Base-by-base conservation (phyloP, 2,113 vertebrate genomes). In the Oriolus oriolus region DNA sequence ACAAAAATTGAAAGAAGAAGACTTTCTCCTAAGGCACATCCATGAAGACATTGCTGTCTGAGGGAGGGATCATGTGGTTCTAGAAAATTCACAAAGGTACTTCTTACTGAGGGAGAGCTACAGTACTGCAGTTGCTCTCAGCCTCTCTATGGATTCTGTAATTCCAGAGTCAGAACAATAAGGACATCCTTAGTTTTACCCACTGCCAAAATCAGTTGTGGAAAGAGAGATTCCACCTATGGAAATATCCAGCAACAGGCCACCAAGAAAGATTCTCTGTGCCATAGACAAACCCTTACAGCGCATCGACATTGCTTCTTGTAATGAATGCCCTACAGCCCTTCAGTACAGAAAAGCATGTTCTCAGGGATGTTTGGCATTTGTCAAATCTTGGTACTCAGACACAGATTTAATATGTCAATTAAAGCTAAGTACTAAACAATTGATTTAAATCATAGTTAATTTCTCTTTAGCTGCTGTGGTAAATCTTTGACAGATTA, bases 391-490 rank as follows among this genome's bases (percentile, higher is more conserved):
- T 87, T 78, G 35, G 84, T 96, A 59, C 57, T 94, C 74, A 78
- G 89, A 83, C 69, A 84, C 78, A 92, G 56, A 95, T 91, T 95
- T 92, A 94, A 87, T 17, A 6, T 81, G 69, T 94, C 88, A 93
- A 85, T 96, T 97, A 93, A 71, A 91, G 63, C 64, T 93, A 95
- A 96, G n/a, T 75, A 84, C 19, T 83, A 56, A 74, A 30, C 19
- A 45, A 95, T 89, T 77, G 77, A 94, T 97, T 95, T 94, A 91
- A 96, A 94, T 94, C 92, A 83, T 56, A 81, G 65, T 89, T 91
- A 92, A 76, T 76, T 95, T 91, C 52, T 89, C 30, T 84, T 97
- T 66, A 91, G 50, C 44, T 90, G 45, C 68, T 86, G 5, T 63
- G 20, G 41, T 89, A 85, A 92, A 69, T 82, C 86, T 88, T 76